A percentile compares a stretch with the other conserved stretches of the same genome.
Evolutionary conservation across 2,113 vertebrate species (phyloP).

Genomic region (Telmatochromis bifrenatus): DNA sequence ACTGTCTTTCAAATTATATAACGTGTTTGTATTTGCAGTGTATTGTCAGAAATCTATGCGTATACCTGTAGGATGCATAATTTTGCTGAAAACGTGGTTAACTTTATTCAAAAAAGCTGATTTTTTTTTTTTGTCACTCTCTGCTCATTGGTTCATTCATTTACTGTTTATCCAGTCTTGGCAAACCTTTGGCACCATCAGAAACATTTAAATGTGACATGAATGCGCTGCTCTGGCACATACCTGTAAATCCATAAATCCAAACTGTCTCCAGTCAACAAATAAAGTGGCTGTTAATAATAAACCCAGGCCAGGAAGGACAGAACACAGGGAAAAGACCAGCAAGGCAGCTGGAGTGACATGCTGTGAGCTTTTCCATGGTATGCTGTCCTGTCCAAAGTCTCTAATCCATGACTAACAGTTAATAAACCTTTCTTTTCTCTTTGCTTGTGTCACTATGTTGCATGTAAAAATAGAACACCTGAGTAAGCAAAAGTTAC

Average conservation of each 20-base stretch:
- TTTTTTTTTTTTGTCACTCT: background rate
- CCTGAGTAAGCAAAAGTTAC: background rate
- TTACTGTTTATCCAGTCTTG: background rate
- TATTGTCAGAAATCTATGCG: background rate
- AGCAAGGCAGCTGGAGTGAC: background rate
- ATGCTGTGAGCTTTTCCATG: background rate
- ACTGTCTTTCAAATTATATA: background rate
- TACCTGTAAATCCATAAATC: background rate
- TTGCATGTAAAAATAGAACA: slow-evolving; percentile 14
- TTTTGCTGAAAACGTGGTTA: background rate
- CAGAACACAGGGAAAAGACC: background rate
- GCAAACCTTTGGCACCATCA: background rate
- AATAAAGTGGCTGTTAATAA: slow-evolving; percentile 30
- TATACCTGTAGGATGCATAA: background rate
- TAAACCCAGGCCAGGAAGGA: slow-evolving; percentile 6
- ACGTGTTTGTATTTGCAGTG: background rate
- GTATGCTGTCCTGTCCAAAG: background rate
- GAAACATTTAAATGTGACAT: background rate
- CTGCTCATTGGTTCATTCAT: background rate
- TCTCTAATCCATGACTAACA: slow-evolving; percentile 31
- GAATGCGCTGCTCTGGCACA: background rate
- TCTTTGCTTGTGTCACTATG: background rate
- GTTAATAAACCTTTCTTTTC: slow-evolving; percentile 19
- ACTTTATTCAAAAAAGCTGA: background rate
- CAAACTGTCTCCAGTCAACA: background rate